These are phyloP conservation scores for Nasonia vitripennis DNA, from an alignment of 1,140 invertebrate species.

Conservation along the genomic window DNA sequence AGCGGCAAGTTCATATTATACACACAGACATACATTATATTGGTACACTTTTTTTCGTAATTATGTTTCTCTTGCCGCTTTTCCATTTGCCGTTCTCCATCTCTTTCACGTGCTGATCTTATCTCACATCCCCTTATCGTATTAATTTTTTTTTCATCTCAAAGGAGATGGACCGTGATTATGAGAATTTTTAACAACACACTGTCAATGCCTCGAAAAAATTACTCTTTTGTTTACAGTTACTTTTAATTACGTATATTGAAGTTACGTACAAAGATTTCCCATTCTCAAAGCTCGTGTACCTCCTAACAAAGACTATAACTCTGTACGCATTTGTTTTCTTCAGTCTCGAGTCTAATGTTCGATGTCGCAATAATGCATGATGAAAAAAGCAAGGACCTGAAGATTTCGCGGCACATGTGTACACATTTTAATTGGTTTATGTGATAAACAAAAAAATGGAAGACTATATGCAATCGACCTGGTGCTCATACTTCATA, in stretches of 20 bases:
- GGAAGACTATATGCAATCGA: slow-evolving; percentile 50
- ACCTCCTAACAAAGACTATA: slow-evolving; percentile 33
- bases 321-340: slow-evolving; percentile 14
- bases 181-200: slow-evolving; percentile 26
- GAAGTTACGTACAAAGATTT: slow-evolving; percentile 50
- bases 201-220: slow-evolving; percentile 11
- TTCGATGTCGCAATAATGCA: slow-evolving; percentile 33
- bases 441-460: slow-evolving; percentile 35
- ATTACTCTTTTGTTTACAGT: slow-evolving; percentile 30
- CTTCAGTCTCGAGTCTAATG: slow-evolving; percentile 42
- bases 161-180: slow-evolving; percentile 33
- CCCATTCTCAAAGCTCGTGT: slow-evolving; percentile 36
- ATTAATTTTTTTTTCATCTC: neutral
- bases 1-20: slow-evolving; percentile 26
- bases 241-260: slow-evolving; percentile 51
- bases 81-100: slow-evolving; percentile 16
- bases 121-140: neutral
- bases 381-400: slow-evolving; percentile 12
- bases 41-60: slow-evolving; percentile 37
- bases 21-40: slow-evolving; percentile 43
- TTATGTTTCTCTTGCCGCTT: slow-evolving; percentile 28
- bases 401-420: neutral
- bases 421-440: slow-evolving; percentile 6
- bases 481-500: neutral
- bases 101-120: neutral